A percentile compares a stretch with the other conserved stretches of the same genome.
Conservation (phyloP, 2,797 vertebrate genomes). For the Oryzias sinensis region DNA sequence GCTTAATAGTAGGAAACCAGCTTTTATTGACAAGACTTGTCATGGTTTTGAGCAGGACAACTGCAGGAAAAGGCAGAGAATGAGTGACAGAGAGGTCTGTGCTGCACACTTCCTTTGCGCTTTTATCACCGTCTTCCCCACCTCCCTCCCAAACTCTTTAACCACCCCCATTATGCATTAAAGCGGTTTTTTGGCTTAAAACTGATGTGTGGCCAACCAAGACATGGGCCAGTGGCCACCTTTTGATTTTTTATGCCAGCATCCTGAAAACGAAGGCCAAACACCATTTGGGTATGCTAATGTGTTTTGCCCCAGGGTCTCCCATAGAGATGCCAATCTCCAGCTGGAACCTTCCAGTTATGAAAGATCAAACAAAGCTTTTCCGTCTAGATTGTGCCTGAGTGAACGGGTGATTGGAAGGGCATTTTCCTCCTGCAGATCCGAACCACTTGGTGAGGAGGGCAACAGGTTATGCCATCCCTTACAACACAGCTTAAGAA, state of each 20-base stretch:
- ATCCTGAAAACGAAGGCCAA: slow-evolving; percentile 51
- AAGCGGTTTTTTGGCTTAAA: slow-evolving; percentile 49
- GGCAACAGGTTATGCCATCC: slow-evolving; percentile 12
- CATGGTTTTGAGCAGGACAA: slow-evolving; percentile 34
- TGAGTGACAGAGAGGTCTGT: slow-evolving; percentile 10
- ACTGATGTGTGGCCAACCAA: slow-evolving; percentile 53
- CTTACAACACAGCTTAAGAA: slow-evolving; percentile 10
- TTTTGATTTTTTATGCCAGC: slow-evolving; percentile 54
- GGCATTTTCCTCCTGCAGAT: slow-evolving; percentile 37
- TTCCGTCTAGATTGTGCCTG: slow-evolving; percentile 51
- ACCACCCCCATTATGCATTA: slow-evolving; percentile 24
- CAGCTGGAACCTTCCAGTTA: slow-evolving; percentile 18
- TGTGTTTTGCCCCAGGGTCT: slow-evolving; percentile 38
- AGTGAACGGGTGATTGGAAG: slow-evolving; percentile 42
- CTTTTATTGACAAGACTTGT: slow-evolving; percentile 44
- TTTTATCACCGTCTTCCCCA: slow-evolving; percentile 12
- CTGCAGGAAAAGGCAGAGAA: slow-evolving; percentile 45
- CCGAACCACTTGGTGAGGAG: slow-evolving; percentile 15
- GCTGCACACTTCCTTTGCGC: slow-evolving; percentile 28
- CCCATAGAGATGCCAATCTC: slow-evolving; percentile 58
- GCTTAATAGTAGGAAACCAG: slow-evolving; percentile 44
- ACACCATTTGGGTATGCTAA: slow-evolving; percentile 59
- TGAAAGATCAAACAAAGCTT: slow-evolving; percentile 32
- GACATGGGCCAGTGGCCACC: slow-evolving; percentile 47
- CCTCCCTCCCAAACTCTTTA: slow-evolving; percentile 4